Conservation (phyloP, 2,888 invertebrate species). For the Catonia carolina region DNA sequence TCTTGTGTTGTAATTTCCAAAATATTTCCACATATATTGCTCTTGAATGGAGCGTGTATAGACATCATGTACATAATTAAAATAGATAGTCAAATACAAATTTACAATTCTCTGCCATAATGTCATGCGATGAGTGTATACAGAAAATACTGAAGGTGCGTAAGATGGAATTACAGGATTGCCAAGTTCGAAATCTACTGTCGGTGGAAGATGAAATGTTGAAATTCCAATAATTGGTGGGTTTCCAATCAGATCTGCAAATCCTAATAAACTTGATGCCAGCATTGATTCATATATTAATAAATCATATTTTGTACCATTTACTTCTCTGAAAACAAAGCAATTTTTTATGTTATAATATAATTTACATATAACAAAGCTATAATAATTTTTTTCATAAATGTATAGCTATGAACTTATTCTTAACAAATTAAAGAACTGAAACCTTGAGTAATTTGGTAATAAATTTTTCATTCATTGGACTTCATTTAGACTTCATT, state of each 20-base stretch:
- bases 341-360: neutral
- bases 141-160: slow-evolving; percentile 9
- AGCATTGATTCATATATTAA: neutral
- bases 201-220: neutral
- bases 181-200: slow-evolving; percentile 8
- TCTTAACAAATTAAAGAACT: no score
- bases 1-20: slow-evolving; percentile 10
- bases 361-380: no score
- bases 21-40: slow-evolving; percentile 19
- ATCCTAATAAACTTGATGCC: neutral
- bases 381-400: no score
- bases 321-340: neutral
- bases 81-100: neutral
- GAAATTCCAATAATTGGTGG: neutral
- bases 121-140: slow-evolving; percentile 17
- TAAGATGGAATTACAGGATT: slow-evolving; percentile 15
- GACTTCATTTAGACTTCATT: no score
- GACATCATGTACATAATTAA: neutral
- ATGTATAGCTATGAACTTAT: no score
- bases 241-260: neutral
- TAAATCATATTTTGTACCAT: neutral
- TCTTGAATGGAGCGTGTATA: slow-evolving; percentile 9
- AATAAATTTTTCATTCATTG: no score
- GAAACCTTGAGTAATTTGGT: no score
- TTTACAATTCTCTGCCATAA: slow-evolving; percentile 18